Conservation (phyloP, 2,888 invertebrate species). For the Mythimna albipuncta region DNA sequence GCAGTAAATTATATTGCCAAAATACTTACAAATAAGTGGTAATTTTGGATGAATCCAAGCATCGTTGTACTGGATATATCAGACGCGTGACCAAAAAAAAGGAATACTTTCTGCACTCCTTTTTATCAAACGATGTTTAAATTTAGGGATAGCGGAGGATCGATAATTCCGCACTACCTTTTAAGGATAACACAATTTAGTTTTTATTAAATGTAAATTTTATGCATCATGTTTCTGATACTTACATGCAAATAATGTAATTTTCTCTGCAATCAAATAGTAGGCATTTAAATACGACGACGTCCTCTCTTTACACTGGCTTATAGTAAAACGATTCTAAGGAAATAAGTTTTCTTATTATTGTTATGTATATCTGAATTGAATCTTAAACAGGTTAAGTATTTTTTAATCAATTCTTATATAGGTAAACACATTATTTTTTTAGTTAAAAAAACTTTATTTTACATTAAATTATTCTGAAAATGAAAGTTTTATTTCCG, state of each 20-base stretch:
- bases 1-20: too few species aligned
- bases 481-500: not conserved
- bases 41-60: not conserved
- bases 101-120: not conserved
- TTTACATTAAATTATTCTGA: slow-evolving; percentile 6
- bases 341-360: slow-evolving; percentile 13
- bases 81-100: slow-evolving; percentile 4
- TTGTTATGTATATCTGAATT: slow-evolving; percentile 42
- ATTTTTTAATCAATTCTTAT: not conserved
- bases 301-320: not conserved
- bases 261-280: slow-evolving; percentile 10
- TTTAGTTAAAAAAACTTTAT: slow-evolving; percentile 4
- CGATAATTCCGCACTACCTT: slow-evolving; percentile 17
- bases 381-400: slow-evolving; percentile 12
- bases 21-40: not conserved
- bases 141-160: slow-evolving; percentile 12
- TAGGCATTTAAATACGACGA: not conserved
- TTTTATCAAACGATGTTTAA: slow-evolving; percentile 10
- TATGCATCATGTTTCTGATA: slow-evolving; percentile 36
- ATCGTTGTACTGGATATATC: not conserved
- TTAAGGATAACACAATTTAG: slow-evolving; percentile 20
- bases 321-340: slow-evolving; percentile 6
- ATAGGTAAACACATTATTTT: not conserved
- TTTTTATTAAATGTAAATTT: slow-evolving; percentile 17
- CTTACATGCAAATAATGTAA: slow-evolving; percentile 13